These are phyloP conservation scores for Hirudo medicinalis DNA, from an alignment of 1,140 invertebrate species.

Conservation along the genomic window DNA sequence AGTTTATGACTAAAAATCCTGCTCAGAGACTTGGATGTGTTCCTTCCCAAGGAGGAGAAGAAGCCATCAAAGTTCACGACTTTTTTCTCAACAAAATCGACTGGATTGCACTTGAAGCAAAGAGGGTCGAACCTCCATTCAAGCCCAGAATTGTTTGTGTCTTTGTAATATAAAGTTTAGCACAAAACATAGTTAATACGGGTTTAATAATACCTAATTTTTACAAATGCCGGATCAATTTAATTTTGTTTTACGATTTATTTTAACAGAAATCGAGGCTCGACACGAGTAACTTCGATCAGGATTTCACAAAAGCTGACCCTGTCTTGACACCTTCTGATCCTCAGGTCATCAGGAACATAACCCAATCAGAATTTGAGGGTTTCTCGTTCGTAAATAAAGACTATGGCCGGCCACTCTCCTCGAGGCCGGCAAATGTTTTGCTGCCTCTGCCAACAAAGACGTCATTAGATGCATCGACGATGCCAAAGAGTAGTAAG, in stretches of 20 bases:
- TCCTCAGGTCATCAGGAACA: conserved; percentile 68
- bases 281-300: conserved; percentile 95
- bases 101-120: conserved; percentile 70
- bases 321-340: conserved; percentile 86
- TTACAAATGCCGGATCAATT: no score
- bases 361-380: conserved; percentile 93
- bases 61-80: conserved; percentile 61
- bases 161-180: background rate
- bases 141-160: conserved; percentile 47
- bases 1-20: conserved; percentile 93
- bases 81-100: conserved; percentile 80
- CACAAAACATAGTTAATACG: background rate
- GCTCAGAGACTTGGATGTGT: conserved; percentile 70
- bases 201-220: background rate
- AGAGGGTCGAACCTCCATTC: conserved; percentile 81
- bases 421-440: no score
- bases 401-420: conserved; percentile 49
- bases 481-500: no score
- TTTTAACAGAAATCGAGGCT: conserved; percentile 76
- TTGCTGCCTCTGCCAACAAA: no score
- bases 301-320: conserved; percentile 97
- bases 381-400: conserved; percentile 93
- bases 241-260: background rate
- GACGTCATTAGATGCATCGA: no score
- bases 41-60: conserved; percentile 54